Evolutionary conservation across 1,140 invertebrate species (phyloP).

Genomic region (Chironomus tepperi): DNA sequence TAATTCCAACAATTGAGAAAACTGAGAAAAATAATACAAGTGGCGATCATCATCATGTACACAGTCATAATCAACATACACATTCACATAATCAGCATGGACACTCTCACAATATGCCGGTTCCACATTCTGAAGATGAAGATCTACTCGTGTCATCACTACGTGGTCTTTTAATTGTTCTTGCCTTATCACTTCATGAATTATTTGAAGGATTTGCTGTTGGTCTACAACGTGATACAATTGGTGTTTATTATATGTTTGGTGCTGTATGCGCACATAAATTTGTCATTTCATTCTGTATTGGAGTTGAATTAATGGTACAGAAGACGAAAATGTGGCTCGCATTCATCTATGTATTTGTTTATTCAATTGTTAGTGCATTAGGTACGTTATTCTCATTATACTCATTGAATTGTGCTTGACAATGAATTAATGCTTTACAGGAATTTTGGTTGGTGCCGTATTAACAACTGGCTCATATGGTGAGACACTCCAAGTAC

Average conservation of each 20-base stretch:
- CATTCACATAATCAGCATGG: constrained; percentile 44
- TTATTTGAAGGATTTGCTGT: constrained; percentile 87
- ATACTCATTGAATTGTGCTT: background rate
- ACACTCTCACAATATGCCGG: constrained; percentile 42
- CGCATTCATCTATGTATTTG: constrained; percentile 58
- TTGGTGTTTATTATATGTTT: constrained; percentile 72
- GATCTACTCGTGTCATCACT: constrained; percentile 57
- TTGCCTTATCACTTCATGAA: constrained; percentile 83
- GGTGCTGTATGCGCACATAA: constrained; percentile 81
- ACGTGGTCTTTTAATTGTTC: constrained; percentile 66
- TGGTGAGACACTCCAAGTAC: constrained; percentile 47
- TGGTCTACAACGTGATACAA: constrained; percentile 61
- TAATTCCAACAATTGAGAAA: background rate
- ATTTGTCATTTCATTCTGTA: constrained; percentile 79
- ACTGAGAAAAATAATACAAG: constrained; percentile 29
- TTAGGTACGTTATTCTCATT: constrained; percentile 42
- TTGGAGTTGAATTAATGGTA: constrained; percentile 67
- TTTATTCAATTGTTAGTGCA: constrained; percentile 71
- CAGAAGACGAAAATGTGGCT: constrained; percentile 52
- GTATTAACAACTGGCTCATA: constrained; percentile 46
- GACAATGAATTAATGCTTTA: constrained; percentile 24
- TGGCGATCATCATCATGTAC: constrained; percentile 38
- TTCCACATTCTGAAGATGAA: constrained; percentile 36
- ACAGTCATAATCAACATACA: constrained; percentile 38
- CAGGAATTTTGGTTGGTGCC: constrained; percentile 56